Conservation (phyloP, 2,797 vertebrate species). For the Allobates femoralis region DNA sequence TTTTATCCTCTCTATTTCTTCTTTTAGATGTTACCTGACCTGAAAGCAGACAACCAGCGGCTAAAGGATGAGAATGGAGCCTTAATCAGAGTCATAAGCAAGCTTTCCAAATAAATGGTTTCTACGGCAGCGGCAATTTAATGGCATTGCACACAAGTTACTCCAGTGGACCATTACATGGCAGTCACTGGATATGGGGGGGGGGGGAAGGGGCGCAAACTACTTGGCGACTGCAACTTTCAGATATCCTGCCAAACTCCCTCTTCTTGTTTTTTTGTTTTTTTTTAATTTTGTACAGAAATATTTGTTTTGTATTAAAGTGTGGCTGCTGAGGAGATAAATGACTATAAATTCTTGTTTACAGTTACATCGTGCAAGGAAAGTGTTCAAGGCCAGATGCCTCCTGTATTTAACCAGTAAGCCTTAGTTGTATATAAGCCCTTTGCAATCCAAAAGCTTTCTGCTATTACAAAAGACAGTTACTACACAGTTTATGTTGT, state of each 20-base stretch:
- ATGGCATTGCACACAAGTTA: slow-evolving; percentile 90
- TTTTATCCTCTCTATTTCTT: slow-evolving; percentile 45
- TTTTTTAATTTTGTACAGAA: slow-evolving; percentile 74
- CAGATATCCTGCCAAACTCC: slow-evolving; percentile 82
- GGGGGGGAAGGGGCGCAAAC: slow-evolving; percentile 72
- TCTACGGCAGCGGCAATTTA: slow-evolving; percentile 81
- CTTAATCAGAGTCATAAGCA: slow-evolving; percentile 99
- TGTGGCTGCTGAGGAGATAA: slow-evolving; percentile 86
- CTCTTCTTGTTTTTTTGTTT: slow-evolving; percentile 74
- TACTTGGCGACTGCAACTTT: slow-evolving; percentile 76
- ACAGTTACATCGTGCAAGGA: slow-evolving; percentile 84
- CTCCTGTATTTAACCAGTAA: slow-evolving; percentile 97
- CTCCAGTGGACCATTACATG: slow-evolving; percentile 78
- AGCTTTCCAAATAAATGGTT: slow-evolving; percentile 95
- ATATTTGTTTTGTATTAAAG: slow-evolving; percentile 83
- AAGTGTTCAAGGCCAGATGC: slow-evolving; percentile 87
- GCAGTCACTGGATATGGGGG: slow-evolving; percentile 76
- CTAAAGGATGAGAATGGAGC: slow-evolving; percentile 99
- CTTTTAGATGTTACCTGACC: slow-evolving; percentile 94
- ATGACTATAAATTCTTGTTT: slow-evolving; percentile 90
- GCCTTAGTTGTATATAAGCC: slow-evolving; percentile 99
- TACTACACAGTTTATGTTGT: slow-evolving; percentile 88
- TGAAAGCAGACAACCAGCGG: slow-evolving; percentile 99
- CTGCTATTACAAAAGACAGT: slow-evolving; percentile 87
- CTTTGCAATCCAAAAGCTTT: slow-evolving; percentile 82